Evolutionary conservation across 1,140 invertebrate species (phyloP).

Genomic region (Aphidius ervi): DNA sequence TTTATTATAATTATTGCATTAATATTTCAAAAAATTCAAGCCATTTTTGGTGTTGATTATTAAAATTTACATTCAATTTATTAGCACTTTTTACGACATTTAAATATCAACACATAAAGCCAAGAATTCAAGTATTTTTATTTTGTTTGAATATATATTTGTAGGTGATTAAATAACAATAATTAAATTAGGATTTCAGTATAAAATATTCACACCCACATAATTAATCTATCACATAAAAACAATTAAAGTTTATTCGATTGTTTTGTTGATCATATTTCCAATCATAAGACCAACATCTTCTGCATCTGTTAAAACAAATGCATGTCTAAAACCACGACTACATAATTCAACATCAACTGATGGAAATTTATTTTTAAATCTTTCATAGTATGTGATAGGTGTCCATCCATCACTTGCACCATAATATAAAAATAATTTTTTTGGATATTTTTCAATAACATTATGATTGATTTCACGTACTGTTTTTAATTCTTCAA

Average conservation of each 20-base stretch:
- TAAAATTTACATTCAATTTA: too few relatives aligned
- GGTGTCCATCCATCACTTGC: constrained; percentile 73
- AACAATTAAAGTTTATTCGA: constrained; percentile 15
- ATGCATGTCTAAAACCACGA: constrained; percentile 68
- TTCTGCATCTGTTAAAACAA: constrained; percentile 63
- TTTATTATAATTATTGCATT: too few relatives aligned
- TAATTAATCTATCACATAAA: neutral
- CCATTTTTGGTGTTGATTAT: too few relatives aligned
- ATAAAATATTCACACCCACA: too few relatives aligned
- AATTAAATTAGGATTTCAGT: too few relatives aligned
- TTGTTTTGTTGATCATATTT: constrained; percentile 52
- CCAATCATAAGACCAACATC: constrained; percentile 62
- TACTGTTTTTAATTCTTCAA: constrained; percentile 62
- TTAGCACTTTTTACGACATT: too few relatives aligned
- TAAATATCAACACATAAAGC: too few relatives aligned
- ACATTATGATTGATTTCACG: constrained; percentile 57
- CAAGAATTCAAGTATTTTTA: too few relatives aligned
- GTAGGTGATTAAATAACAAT: too few relatives aligned
- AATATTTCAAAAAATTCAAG: too few relatives aligned
- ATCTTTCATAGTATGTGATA: constrained; percentile 59
- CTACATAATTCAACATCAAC: constrained; percentile 63
- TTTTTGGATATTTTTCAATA: constrained; percentile 53
- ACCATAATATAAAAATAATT: constrained; percentile 75
- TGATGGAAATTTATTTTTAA: constrained; percentile 59
- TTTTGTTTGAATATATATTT: too few relatives aligned